Evolutionary conservation across 1,140 invertebrate genomes (phyloP).

Genomic region (Drosophila repleta): DNA sequence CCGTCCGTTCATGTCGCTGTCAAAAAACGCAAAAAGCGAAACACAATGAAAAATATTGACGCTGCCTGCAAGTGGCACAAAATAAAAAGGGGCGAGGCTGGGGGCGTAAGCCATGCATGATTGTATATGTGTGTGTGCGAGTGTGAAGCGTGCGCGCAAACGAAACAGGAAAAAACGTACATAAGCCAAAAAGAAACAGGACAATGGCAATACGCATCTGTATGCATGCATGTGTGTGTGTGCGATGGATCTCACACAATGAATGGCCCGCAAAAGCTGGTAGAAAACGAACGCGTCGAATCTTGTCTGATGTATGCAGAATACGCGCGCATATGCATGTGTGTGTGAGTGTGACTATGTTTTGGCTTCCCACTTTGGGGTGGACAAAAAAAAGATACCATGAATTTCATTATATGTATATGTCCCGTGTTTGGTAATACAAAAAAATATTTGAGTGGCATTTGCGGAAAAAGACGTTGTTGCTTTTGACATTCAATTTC

Average conservation of each 20-base stretch:
- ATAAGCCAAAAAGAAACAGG: conserved; percentile 38
- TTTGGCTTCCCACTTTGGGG: conserved; percentile 61
- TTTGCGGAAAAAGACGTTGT: conserved; percentile 22
- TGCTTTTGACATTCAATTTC: conserved; percentile 49
- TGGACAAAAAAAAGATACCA: conserved; percentile 19
- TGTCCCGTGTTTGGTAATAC: conserved; percentile 11
- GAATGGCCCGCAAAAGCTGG: conserved; percentile 37
- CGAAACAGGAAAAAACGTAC: conserved; percentile 37
- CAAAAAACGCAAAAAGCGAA: conserved; percentile 27
- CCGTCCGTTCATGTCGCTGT: conserved; percentile 13
- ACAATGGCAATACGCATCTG: conserved; percentile 40
- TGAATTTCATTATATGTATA: background rate
- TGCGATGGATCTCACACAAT: conserved; percentile 48
- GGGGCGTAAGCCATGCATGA: conserved; percentile 10
- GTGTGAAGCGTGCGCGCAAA: conserved; percentile 40
- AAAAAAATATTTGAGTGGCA: background rate
- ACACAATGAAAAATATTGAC: conserved; percentile 39
- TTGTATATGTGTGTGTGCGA: background rate
- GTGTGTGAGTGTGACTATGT: conserved; percentile 6
- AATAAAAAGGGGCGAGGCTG: conserved; percentile 33
- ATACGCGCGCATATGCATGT: conserved; percentile 45
- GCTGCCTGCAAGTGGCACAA: conserved; percentile 32
- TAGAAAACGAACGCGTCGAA: conserved; percentile 34
- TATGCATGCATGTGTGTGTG: conserved; percentile 1
- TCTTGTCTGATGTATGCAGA: conserved; percentile 35